Conservation (phyloP, 92 coral and sea anemone species). For the Epizoanthus rinbou region DNA sequence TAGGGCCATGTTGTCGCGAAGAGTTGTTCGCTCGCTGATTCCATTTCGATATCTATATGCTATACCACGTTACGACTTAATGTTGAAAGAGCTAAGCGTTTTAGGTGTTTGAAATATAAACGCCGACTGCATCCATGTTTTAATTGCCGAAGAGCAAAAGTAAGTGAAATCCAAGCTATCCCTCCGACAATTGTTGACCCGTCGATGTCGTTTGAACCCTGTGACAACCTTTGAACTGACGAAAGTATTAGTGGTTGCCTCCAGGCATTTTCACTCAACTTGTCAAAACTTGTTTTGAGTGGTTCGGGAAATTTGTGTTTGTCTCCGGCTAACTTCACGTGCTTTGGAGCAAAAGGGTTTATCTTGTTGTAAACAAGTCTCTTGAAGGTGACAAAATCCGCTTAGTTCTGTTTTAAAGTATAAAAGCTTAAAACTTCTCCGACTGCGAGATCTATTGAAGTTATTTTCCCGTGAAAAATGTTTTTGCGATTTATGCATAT, state of each 20-base stretch:
- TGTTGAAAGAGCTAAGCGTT: background rate
- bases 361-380: background rate
- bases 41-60: background rate
- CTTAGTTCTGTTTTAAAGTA: background rate
- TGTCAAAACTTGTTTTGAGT: background rate
- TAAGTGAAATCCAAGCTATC: background rate
- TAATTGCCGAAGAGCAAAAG: background rate
- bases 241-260: constrained; percentile 13
- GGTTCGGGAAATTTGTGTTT: background rate
- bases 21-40: background rate
- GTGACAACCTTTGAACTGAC: background rate
- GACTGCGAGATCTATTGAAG: background rate
- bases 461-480: background rate
- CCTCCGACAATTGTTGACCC: background rate
- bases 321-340: background rate
- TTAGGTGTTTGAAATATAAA: background rate
- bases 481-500: background rate
- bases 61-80: background rate
- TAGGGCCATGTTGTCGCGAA: background rate
- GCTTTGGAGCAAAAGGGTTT: background rate
- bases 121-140: background rate
- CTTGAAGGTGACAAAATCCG: constrained; percentile 11
- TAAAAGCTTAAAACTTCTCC: background rate
- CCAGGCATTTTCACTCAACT: background rate
- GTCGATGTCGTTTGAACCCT: constrained; percentile 4